Evolutionary conservation across 2,797 vertebrate genomes (phyloP), one percentile per base, ranked within the genome.

Genomic region (Vespertilio murinus): DNA sequence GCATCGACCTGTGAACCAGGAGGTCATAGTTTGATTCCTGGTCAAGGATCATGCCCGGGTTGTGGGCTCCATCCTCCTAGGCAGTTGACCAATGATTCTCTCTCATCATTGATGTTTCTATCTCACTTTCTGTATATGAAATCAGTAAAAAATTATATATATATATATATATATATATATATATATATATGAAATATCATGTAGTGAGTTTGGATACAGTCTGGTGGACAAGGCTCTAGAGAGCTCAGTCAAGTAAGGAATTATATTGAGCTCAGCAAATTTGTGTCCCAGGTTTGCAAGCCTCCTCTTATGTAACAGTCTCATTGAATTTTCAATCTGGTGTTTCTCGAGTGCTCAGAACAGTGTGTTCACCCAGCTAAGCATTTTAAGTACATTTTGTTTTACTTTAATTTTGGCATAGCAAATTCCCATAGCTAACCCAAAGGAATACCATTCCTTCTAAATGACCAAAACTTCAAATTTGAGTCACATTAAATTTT

Each of bases 311-410:
- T 10, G 45, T 88, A 74, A 87, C 35, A 33, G 20, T 30, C n/a
- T 73, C 84, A 49, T 0, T 75, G 65, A 80, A 30, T 86, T 88
- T 88, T 94, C 49, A 38, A 94, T 59, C 42, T 64, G 42, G 30
- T 74, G 30, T 38, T 85, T 89, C 81, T 40, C 47, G 70, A 47
- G 7, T 6, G 6, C 69, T 56, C 40, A 3, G 61, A 84, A 92
- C 59, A 64, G 47, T 8, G 25, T 85, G 77, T 88, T 77, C 89
- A 56, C 71, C n/a, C 49, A 83, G 80, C 80, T 93, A 74, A 94
- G 83, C 40, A 47, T 65, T 91, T 90, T 61, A 67, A 96, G 78
- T 80, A 91, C 71, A 59, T 84, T 91, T 88, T 38, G 77, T 77
- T 78, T 88, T 94, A 88, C 10, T 1, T 65, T 90, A 54, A 78